Conservation (phyloP, 2,888 invertebrate genomes). For the Conus canariensis region DNA sequence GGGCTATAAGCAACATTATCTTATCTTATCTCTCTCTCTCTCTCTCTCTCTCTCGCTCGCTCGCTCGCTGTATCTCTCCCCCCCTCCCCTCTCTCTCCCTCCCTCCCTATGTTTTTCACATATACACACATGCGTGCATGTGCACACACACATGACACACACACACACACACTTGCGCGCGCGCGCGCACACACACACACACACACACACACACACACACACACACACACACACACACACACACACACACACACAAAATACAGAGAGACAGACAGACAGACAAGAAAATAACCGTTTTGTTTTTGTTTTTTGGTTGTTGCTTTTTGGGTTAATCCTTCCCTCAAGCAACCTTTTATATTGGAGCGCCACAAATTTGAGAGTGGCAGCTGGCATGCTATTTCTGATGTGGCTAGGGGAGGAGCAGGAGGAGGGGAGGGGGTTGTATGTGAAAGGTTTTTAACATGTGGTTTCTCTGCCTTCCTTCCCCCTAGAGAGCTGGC, state of each 20-base stretch:
- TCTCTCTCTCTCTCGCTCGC: background rate
- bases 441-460: background rate
- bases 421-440: too few relatives aligned
- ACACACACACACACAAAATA: background rate
- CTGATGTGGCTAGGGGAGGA: background rate
- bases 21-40: too few relatives aligned
- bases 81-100: too few relatives aligned
- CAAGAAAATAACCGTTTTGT: background rate
- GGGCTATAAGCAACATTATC: too few relatives aligned
- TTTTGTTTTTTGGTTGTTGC: background rate
- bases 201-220: constrained; percentile 28
- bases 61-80: too few relatives aligned
- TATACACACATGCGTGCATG: background rate
- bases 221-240: constrained; percentile 31
- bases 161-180: too few relatives aligned
- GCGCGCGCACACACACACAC: background rate
- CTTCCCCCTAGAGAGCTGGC: background rate
- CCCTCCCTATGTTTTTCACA: too few relatives aligned
- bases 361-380: background rate
- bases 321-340: background rate
- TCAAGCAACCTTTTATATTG: too few relatives aligned
- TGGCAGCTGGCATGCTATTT: background rate
- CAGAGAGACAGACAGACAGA: background rate
- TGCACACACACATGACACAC: too few relatives aligned
- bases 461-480: background rate